Evolutionary conservation across 2,888 invertebrate species (phyloP), one percentile per base, ranked within the genome.

Genomic region (Lydus trimaculatus): DNA sequence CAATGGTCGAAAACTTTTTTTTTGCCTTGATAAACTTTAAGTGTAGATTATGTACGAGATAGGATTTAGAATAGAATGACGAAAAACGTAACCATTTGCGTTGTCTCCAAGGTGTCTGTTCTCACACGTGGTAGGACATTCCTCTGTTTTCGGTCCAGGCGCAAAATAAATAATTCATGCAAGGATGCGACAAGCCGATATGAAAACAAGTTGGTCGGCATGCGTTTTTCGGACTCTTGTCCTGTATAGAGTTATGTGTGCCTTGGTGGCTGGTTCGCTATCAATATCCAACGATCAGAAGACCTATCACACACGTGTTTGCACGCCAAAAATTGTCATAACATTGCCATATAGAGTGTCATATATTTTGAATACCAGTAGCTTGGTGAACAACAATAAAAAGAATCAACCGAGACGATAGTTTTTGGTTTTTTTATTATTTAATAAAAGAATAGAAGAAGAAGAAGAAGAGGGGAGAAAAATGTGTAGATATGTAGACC

Each of bases 141-240:
- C 77, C 74, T 71, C 73, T 74, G 74, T 72, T 48, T 48, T 48
- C 72, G 73, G 72, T 76, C 76, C 76, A 76, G 79, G 75, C 78
- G 76, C 78, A 79, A 79, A 80, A 83, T 83, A 83, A 83, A 83
- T 83, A 83, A 83, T 83, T 82, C 80, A 83, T 83, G 81, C 78
- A 77, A 79, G 81, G 81, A 79, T 80, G 80, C 79, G 76, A 75
- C 79, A 78, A 80, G 80, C 80, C 79, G 83, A 83, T 83, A 83
- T 82, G 81, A 82, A 82, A 83, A 82, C 82, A 83, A 82, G 82
- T 83, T 80, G 81, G 78, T 78, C 79, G 81, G 80, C 80, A 80
- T 81, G 78, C 79, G 83, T 84, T 83, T 84, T 84, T 83, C 81
- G 81, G 77, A 75, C 82, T 81, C 82, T 84, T 83, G 81, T 80